Percentiles rank a stretch among this genome's conserved stretches.
phyloP scores from a whole-genome alignment of 2,797 vertebrate species.

The Diplodus sargus region DNA sequence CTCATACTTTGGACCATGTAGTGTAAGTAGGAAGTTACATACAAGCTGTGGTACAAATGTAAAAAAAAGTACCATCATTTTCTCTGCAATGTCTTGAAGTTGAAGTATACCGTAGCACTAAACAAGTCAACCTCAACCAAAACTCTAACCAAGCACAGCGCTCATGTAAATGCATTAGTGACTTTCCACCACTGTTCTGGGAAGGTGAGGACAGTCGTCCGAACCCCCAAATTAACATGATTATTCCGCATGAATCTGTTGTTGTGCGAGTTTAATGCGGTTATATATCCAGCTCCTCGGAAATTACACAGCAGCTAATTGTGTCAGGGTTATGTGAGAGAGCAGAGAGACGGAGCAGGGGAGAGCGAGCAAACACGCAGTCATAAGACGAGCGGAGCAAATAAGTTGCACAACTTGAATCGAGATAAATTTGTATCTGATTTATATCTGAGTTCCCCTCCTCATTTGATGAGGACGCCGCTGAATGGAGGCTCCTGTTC shows the following conservation, averaged over 20 bases:
- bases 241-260: not conserved
- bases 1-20: not conserved
- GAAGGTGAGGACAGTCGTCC: not conserved
- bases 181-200: not conserved
- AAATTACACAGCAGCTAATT: not conserved
- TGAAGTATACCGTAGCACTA: not conserved
- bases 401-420: slow-evolving; percentile 43
- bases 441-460: slow-evolving; percentile 49
- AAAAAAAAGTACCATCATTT: not conserved
- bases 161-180: not conserved
- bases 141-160: not conserved
- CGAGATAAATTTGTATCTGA: slow-evolving; percentile 42
- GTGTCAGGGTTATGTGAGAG: not conserved
- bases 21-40: not conserved
- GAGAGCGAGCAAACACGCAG: slow-evolving; percentile 38
- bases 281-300: not conserved
- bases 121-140: not conserved
- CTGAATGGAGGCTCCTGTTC: slow-evolving; percentile 67
- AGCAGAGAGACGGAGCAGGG: slow-evolving; percentile 10
- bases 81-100: not conserved
- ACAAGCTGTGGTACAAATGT: not conserved
- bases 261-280: not conserved
- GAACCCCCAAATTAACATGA: not conserved
- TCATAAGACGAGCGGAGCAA: slow-evolving; percentile 64
- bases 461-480: slow-evolving; percentile 22